Base-by-base conservation (phyloP, 2,113 vertebrate species). In the Camarhynchus parvulus region DNA sequence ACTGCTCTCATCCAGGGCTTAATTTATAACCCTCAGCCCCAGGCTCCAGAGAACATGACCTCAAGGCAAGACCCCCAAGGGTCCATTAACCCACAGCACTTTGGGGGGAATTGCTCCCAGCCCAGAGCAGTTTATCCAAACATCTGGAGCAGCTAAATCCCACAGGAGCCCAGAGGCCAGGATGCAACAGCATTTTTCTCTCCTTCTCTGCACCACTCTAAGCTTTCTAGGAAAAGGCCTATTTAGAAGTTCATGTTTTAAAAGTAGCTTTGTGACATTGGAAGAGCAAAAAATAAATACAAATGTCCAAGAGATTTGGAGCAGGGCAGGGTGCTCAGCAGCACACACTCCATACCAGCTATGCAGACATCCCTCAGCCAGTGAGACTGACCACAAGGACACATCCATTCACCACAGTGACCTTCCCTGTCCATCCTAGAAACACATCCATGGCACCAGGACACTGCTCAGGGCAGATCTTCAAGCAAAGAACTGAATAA, bases 121-220 rank as follows among this genome's bases (percentile, higher is more conserved):
- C 62, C 49, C 78, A 41, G 15, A 82, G 49, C 67, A 89, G 24
- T 31, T 91, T 4, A 58, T 62, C 75, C 66, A 61, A 90, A 83
- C 87, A 88, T 53, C 85, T 88, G 92, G 37, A 90, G 82, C 62
- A 79, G 80, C 78, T 47, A 9, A 79, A 49, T 73, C 70, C 53
- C 69, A 37, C 47, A 15, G 52, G 52, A 86, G 30, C 55, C 50
- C 55, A 69, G 33, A 76, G 46, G 9, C 50, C 37, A n/a, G 27
- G 24, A 56, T n/a, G 25, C 20, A 89, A 22, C 20, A 59, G 25
- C 49, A 44, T 33, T 62, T 64, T 30, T 49, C 24, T 52, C 41
- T 46, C 44, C 33, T 81, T 28, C 62, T 33, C 64, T 31, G 11
- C 25, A 41, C 64, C 82, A 53, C 44, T 53, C 13, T 4, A 7